These are phyloP conservation scores for Heliothis subflexa DNA, from an alignment of 1,140 invertebrate species.

Conservation along the genomic window DNA sequence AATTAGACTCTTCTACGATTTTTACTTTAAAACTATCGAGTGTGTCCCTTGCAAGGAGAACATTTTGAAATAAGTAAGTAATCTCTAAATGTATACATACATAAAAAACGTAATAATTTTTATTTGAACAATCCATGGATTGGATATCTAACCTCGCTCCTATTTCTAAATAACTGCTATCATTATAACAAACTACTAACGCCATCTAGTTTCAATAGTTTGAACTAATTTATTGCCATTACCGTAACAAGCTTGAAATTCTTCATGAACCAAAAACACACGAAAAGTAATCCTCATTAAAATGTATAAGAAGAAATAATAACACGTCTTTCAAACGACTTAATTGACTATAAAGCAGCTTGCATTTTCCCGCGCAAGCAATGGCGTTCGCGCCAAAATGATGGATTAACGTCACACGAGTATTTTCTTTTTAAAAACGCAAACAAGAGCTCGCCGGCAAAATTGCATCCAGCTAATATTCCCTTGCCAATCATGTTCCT, in stretches of 20 bases:
- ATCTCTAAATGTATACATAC: too few relatives aligned
- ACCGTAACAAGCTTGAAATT: not conserved
- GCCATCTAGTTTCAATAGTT: slow-evolving; percentile 8
- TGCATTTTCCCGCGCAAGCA: slow-evolving; percentile 45
- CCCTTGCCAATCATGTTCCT: slow-evolving; percentile 81
- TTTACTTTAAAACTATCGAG: too few relatives aligned
- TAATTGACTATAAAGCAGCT: slow-evolving; percentile 42
- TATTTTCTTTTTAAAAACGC: slow-evolving; percentile 74
- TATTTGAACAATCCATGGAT: not conserved
- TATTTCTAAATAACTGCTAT: not conserved
- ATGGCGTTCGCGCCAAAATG: slow-evolving; percentile 66
- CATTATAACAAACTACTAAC: slow-evolving; percentile 5
- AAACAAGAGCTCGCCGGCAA: slow-evolving; percentile 70
- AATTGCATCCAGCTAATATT: slow-evolving; percentile 82
- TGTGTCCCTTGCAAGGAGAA: too few relatives aligned
- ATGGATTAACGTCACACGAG: slow-evolving; percentile 82
- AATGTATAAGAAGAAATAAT: slow-evolving; percentile 40
- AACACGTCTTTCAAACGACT: slow-evolving; percentile 18
- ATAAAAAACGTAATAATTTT: not conserved
- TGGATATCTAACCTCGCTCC: not conserved
- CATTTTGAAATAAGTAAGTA: too few relatives aligned
- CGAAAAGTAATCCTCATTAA: slow-evolving; percentile 20
- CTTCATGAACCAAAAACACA: not conserved
- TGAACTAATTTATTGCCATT: slow-evolving; percentile 24
- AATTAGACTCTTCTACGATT: too few relatives aligned